phyloP scores from a whole-genome alignment of 1,140 invertebrate genomes.

The Lordiphosa stackelbergi region DNA sequence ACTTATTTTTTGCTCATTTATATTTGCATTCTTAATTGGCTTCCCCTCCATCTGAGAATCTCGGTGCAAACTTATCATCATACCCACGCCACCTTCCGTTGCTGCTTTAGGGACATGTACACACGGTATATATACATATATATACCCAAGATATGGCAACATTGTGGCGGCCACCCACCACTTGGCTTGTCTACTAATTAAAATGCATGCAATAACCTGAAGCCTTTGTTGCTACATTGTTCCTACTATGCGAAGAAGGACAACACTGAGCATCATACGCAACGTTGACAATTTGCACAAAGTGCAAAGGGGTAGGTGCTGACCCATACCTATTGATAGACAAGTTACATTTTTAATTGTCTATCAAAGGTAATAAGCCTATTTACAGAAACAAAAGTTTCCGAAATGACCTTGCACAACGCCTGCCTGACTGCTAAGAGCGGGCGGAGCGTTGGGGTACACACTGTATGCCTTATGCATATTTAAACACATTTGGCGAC shows the following conservation, averaged over 20 bases:
- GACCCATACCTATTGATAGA: constrained; percentile 58
- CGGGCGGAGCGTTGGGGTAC: not conserved
- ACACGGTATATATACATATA: not conserved
- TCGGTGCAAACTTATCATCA: not conserved
- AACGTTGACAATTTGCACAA: constrained; percentile 66
- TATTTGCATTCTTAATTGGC: too few species aligned
- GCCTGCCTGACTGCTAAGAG: constrained; percentile 6
- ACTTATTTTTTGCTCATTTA: not conserved
- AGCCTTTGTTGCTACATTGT: constrained; percentile 71
- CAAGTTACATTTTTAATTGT: constrained; percentile 66
- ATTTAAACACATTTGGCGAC: constrained; percentile 55
- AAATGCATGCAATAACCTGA: constrained; percentile 75
- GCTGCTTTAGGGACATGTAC: constrained; percentile 9
- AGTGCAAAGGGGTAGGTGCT: constrained; percentile 29
- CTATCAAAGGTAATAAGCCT: constrained; percentile 44
- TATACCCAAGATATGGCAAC: constrained; percentile 1
- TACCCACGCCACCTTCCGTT: constrained; percentile 1
- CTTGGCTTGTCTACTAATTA: constrained; percentile 75
- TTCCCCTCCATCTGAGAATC: not conserved
- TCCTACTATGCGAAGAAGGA: constrained; percentile 63
- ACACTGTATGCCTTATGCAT: constrained; percentile 34
- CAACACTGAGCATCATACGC: constrained; percentile 21
- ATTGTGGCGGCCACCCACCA: constrained; percentile 45
- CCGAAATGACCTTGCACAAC: constrained; percentile 53
- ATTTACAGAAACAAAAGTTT: constrained; percentile 58